Evolutionary conservation across 1,140 invertebrate genomes (phyloP), one percentile per base, ranked within the genome.

Genomic region (Calephelis nemesis): DNA sequence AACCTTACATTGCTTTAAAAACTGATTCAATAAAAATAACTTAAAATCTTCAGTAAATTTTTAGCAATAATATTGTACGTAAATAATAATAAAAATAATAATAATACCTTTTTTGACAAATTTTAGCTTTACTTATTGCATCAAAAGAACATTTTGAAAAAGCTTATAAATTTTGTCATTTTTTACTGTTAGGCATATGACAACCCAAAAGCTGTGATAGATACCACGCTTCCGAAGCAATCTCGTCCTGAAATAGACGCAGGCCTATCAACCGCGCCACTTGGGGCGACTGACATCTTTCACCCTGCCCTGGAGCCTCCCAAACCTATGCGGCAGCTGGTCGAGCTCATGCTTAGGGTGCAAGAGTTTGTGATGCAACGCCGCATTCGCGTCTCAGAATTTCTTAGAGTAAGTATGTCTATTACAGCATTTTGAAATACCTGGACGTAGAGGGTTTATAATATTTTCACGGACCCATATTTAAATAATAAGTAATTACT

Each of bases 201-300:
- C 13, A 82, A 92, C 68, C 88, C 88, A 0, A 73, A 71, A n/a
- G 92, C 93, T 2, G 81, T 95, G 39, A 93, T 95, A 6, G 93
- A 94, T 58, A 93, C 94, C 30, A 93, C 94, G 64, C 83, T 95
- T 6, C 94, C 95, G 0, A 95, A 95, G 79, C 76, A 95, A 42
- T 92, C 92, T 2, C 83, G 94, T 13, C 93, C 95, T 4, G 94
- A 95, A 87, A 89, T 95, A 7, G 94, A 93, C 10, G 93, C 90
- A 67, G 84, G 93, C 4, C 71, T 79, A 13, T 89, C 93, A 0
- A 83, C 92, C 11, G 84, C 85, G 58, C 81, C 93, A 5, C 93
- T 95, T 71, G 93, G 93, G 0, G 88, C 89, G 50, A 88, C 93
- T 70, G 92, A 87, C 3, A 88, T 93, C 7, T 95, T 94, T 78